These are phyloP conservation scores for Drosophila nikananu DNA, from an alignment of 1,140 invertebrate genomes.

Conservation along the genomic window DNA sequence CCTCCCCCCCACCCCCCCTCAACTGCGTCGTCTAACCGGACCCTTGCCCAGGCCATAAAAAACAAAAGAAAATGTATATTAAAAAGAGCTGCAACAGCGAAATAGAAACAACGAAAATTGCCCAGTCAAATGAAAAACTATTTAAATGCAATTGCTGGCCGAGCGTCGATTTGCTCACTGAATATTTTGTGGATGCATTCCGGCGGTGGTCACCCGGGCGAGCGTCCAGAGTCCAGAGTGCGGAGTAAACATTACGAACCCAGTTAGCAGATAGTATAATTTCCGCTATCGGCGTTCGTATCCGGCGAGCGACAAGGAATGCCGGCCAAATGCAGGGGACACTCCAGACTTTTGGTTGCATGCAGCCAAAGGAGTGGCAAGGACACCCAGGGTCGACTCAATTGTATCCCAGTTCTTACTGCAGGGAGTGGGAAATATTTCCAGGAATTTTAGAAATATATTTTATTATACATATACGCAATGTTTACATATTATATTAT, in stretches of 20 bases:
- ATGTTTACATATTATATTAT: too few species aligned
- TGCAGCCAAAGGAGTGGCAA: background rate
- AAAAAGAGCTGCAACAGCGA: constrained; percentile 15
- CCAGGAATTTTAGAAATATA: too few species aligned
- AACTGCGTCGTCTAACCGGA: background rate
- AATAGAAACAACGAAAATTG: constrained; percentile 51
- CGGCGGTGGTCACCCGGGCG: constrained; percentile 11
- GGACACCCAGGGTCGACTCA: background rate
- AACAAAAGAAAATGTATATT: constrained; percentile 12
- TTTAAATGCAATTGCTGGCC: constrained; percentile 82
- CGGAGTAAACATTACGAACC: constrained; percentile 46
- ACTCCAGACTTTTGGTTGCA: constrained; percentile 15
- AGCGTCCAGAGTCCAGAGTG: too few species aligned
- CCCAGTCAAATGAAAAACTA: constrained; percentile 80
- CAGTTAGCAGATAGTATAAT: constrained; percentile 63
- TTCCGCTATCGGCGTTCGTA: constrained; percentile 53
- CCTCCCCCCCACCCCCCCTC: background rate
- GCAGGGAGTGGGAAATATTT: too few species aligned
- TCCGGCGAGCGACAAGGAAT: constrained; percentile 41
- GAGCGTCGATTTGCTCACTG: constrained; percentile 79
- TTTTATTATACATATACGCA: too few species aligned
- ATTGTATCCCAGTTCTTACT: background rate
- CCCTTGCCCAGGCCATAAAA: background rate
- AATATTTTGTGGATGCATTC: constrained; percentile 63
- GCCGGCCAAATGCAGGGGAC: constrained; percentile 26